These are phyloP conservation scores for Theonella swinhoei DNA, from an alignment of 37 sponge, comb jelly and placozoan genomes.

Conservation along the genomic window DNA sequence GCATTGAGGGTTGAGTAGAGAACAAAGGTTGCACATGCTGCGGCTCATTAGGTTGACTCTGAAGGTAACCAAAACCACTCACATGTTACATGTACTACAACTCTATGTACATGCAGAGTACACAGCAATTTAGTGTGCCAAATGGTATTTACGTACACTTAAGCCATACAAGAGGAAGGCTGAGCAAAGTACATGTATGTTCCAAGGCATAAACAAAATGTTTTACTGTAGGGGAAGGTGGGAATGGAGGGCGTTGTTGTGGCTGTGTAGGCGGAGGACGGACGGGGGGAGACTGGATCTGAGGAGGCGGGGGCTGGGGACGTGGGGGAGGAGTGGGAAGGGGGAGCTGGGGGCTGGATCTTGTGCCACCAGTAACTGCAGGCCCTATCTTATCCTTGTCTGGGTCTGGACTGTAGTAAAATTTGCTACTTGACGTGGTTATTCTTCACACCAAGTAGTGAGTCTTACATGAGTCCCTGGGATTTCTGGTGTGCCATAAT, in stretches of 20 bases:
- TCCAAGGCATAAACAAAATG: too few relatives aligned
- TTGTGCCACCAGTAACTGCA: constrained; percentile 4
- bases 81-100: not conserved
- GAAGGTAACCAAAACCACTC: not conserved
- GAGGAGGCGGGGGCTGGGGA: constrained; percentile 26
- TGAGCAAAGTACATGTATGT: too few relatives aligned
- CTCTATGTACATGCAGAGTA: not conserved
- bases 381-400: constrained; percentile 66
- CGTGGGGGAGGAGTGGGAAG: constrained; percentile 13
- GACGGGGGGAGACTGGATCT: constrained; percentile 25
- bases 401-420: constrained; percentile 11
- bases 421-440: not conserved
- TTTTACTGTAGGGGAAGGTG: constrained; percentile 14
- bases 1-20: not conserved
- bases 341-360: constrained; percentile 6
- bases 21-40: not conserved
- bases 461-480: constrained; percentile 55
- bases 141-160: not conserved
- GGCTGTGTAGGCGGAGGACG: constrained; percentile 11
- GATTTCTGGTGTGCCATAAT: constrained; percentile 55
- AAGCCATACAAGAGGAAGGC: too few relatives aligned
- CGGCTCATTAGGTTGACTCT: too few relatives aligned
- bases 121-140: not conserved
- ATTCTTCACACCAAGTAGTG: not conserved
- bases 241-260: constrained; percentile 19